These are phyloP conservation scores for Uloborus diversus DNA, from an alignment of 1,140 invertebrate genomes.

Conservation along the genomic window DNA sequence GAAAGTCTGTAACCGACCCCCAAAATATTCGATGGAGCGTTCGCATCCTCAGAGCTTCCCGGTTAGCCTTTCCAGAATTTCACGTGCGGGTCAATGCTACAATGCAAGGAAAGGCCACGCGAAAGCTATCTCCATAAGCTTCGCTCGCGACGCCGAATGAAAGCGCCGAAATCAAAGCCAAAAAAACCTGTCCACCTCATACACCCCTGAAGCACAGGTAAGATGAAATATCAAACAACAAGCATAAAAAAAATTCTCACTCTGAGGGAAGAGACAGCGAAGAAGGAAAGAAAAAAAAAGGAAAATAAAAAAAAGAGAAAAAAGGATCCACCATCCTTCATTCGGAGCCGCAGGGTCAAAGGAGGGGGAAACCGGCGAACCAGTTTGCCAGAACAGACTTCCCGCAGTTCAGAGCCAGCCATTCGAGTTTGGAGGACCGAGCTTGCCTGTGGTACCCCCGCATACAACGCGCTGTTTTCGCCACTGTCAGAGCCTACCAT, in stretches of 20 bases:
- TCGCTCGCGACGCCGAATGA: background rate
- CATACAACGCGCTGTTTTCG: background rate
- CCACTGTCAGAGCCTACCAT: too few relatives aligned
- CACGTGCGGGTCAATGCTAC: too few relatives aligned
- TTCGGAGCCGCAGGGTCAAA: constrained; percentile 9
- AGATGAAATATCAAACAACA: constrained; percentile 41
- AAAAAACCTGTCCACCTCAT: constrained; percentile 53
- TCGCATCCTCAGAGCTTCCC: too few relatives aligned
- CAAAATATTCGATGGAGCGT: too few relatives aligned
- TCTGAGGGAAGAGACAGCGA: too few relatives aligned
- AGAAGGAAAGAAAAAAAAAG: constrained; percentile 14
- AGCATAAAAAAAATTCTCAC: constrained; percentile 15
- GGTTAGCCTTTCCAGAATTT: too few relatives aligned
- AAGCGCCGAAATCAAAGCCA: background rate
- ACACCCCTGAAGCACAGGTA: constrained; percentile 42
- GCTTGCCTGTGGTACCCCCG: background rate
- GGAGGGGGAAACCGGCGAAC: constrained; percentile 17
- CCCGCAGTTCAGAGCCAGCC: constrained; percentile 42
- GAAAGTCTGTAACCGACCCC: too few relatives aligned
- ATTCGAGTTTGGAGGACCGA: constrained; percentile 31
- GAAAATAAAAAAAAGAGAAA: background rate
- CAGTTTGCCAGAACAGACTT: constrained; percentile 45
- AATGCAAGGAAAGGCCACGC: background rate
- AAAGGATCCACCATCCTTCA: constrained; percentile 41
- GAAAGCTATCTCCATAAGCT: constrained; percentile 31